Percentiles rank a stretch among this genome's conserved stretches.
phyloP scores from a whole-genome alignment of 2,113 vertebrate genomes.

The Cyanoramphus novaezelandiae region DNA sequence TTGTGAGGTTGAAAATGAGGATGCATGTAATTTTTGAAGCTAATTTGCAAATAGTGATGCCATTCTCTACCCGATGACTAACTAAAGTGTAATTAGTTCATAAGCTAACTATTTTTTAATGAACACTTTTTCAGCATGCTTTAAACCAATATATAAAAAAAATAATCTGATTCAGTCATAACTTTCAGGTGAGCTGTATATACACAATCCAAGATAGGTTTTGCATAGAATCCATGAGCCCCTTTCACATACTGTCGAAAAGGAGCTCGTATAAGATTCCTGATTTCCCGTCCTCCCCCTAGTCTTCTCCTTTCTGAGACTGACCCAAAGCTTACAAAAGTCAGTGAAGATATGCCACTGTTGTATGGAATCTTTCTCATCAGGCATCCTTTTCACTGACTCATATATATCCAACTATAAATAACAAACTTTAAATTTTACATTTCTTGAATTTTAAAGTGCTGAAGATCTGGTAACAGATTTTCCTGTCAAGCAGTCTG shows the following conservation, averaged over 20 bases:
- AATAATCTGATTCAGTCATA: not conserved
- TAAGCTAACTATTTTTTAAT: not conserved
- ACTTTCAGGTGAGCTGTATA: not conserved
- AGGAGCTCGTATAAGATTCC: not conserved
- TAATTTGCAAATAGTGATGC: not conserved
- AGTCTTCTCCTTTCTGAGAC: not conserved
- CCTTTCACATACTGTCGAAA: not conserved
- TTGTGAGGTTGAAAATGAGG: not conserved
- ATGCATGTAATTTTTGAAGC: not conserved
- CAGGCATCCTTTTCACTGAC: not conserved
- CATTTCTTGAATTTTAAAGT: not conserved
- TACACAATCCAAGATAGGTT: not conserved
- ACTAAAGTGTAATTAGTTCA: not conserved
- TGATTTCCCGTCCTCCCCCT: not conserved
- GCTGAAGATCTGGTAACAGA: not conserved
- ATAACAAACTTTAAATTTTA: not conserved
- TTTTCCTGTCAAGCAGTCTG: not conserved
- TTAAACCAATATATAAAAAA: not conserved
- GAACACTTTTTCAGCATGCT: not conserved
- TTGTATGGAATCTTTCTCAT: not conserved
- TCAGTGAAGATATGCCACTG: not conserved
- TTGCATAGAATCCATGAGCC: not conserved
- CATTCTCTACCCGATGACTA: not conserved
- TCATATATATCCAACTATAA: not conserved
- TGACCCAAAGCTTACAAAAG: not conserved